Conservation (phyloP, 2,888 invertebrate genomes). For the Criorhina ranunculi region DNA sequence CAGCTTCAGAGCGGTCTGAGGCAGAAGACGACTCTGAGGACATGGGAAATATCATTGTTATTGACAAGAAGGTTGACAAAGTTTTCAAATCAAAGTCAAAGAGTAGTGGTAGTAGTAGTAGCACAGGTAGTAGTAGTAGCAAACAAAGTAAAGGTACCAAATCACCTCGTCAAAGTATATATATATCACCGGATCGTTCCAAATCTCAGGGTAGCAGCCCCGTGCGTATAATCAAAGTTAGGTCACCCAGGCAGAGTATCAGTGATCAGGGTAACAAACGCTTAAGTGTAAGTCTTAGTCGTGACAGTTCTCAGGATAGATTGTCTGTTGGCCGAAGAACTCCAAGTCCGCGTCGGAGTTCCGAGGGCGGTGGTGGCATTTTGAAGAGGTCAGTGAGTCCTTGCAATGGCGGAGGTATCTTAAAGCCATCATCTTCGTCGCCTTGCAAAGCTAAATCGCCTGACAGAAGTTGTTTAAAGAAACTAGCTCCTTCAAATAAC, state of each 20-base stretch:
- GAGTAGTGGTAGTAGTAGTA: slow-evolving; percentile 77
- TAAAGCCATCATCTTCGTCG: slow-evolving; percentile 82
- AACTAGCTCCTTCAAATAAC: slow-evolving; percentile 82
- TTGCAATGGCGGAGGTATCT: slow-evolving; percentile 79
- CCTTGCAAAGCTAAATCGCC: slow-evolving; percentile 84
- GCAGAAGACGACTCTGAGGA: slow-evolving; percentile 82
- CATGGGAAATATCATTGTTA: slow-evolving; percentile 81
- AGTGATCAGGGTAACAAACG: slow-evolving; percentile 84
- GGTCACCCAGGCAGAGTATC: slow-evolving; percentile 86
- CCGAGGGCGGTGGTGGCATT: slow-evolving; percentile 83
- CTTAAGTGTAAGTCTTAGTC: slow-evolving; percentile 82
- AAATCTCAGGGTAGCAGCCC: slow-evolving; percentile 84
- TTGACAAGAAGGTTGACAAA: slow-evolving; percentile 84
- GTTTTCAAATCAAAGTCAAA: slow-evolving; percentile 83
- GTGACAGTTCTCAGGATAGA: slow-evolving; percentile 83
- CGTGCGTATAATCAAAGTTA: slow-evolving; percentile 84
- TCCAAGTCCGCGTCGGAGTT: slow-evolving; percentile 83
- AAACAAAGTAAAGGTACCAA: slow-evolving; percentile 79
- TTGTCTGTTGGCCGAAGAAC: slow-evolving; percentile 81
- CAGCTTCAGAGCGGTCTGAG: slow-evolving; percentile 83
- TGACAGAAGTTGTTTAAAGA: slow-evolving; percentile 83
- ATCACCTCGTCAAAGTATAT: slow-evolving; percentile 86
- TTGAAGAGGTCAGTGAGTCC: slow-evolving; percentile 82
- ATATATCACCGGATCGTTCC: slow-evolving; percentile 85
- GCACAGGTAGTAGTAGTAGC: slow-evolving; percentile 77